phyloP scores from a whole-genome alignment of 2,888 invertebrate genomes.

The Stenodera caucasica region DNA sequence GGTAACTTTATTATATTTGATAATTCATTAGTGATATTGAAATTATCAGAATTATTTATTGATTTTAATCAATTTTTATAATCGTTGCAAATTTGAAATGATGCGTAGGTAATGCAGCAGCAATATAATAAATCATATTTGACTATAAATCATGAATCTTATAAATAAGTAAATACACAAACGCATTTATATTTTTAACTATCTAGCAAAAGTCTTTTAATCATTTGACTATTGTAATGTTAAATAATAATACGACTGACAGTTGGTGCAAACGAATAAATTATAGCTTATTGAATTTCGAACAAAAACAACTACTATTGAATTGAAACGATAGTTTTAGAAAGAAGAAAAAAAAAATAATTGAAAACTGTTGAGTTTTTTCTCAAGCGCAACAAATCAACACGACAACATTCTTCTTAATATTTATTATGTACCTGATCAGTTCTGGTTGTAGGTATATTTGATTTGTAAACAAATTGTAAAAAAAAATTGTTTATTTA shows the following conservation, averaged over 20 bases:
- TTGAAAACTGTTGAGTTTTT: not conserved
- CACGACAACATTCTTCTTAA: not conserved
- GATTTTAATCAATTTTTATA: not conserved
- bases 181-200: no score
- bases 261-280: not conserved
- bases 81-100: not conserved
- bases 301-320: not conserved
- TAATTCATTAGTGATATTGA: not conserved
- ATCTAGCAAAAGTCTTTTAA: no score
- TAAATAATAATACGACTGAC: not conserved
- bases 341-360: not conserved
- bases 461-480: slow-evolving; percentile 35
- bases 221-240: not conserved
- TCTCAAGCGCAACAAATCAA: not conserved
- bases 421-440: slow-evolving; percentile 1
- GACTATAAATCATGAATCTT: not conserved
- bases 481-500: slow-evolving; percentile 37
- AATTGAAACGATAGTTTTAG: not conserved
- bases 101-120: not conserved
- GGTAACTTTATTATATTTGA: not conserved
- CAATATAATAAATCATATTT: not conserved
- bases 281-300: not conserved
- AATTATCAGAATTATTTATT: not conserved
- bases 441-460: slow-evolving; percentile 24
- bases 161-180: no score